Conservation (phyloP, 2,113 vertebrate genomes). For the Nyctereutes procyonoides region DNA sequence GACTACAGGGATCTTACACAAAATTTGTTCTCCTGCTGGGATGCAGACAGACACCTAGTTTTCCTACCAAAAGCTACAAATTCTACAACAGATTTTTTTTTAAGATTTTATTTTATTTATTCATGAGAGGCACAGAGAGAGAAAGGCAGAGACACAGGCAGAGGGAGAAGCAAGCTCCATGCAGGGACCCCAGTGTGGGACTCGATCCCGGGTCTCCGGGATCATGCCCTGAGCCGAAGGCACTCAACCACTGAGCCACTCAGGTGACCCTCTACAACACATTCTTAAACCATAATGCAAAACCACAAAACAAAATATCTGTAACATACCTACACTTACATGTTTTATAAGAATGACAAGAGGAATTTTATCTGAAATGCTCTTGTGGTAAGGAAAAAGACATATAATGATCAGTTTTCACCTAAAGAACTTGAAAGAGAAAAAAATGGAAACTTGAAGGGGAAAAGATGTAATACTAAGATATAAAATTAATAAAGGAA, state of each 20-base stretch:
- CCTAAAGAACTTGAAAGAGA: neutral
- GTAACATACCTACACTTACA: neutral
- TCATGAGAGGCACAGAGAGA: no score
- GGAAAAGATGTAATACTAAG: neutral
- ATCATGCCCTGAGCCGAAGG: no score
- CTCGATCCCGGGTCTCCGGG: no score
- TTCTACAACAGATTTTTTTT: neutral
- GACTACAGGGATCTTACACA: neutral
- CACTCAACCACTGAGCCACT: no score
- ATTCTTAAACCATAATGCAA: neutral
- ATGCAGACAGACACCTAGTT: neutral
- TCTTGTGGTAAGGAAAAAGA: neutral
- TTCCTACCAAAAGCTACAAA: conserved; percentile 22
- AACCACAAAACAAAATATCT: neutral
- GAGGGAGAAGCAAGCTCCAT: no score
- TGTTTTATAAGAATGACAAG: neutral
- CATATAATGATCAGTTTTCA: neutral
- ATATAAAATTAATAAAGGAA: neutral
- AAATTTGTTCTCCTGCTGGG: neutral
- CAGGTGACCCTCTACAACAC: neutral
- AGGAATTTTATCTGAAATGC: conserved; percentile 6
- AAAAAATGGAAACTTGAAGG: neutral
- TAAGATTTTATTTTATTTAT: no score
- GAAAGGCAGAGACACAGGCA: no score
- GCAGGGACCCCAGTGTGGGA: no score